These are phyloP conservation scores for Stenodera caucasica DNA, from an alignment of 2,888 invertebrate genomes.

Conservation along the genomic window DNA sequence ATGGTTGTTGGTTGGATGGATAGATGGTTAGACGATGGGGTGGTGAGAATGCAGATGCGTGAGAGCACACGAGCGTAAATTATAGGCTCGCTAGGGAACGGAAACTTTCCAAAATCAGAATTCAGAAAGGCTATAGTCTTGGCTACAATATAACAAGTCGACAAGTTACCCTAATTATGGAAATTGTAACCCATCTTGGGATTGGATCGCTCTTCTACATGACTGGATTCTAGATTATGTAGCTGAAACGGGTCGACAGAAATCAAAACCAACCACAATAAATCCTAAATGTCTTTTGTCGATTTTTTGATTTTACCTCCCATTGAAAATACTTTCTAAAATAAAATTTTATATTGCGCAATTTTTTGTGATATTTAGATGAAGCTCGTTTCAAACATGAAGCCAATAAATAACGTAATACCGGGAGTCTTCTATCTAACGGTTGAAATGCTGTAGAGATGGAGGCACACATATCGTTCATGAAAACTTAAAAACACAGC, in stretches of 20 bases:
- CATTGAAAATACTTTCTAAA: too few species aligned
- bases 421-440: slow-evolving; percentile 23
- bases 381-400: not conserved
- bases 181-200: slow-evolving; percentile 27
- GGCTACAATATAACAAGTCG: slow-evolving; percentile 14
- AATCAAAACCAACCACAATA: not conserved
- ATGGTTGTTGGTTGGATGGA: slow-evolving; percentile 22
- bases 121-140: slow-evolving; percentile 21
- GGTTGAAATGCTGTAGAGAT: slow-evolving; percentile 20
- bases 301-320: too few species aligned
- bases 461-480: slow-evolving; percentile 22
- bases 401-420: slow-evolving; percentile 30
- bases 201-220: not conserved
- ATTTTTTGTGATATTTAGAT: not conserved
- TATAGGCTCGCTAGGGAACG: slow-evolving; percentile 36
- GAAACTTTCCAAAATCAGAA: slow-evolving; percentile 24
- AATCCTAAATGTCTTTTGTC: not conserved
- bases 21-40: not conserved
- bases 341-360: too few species aligned
- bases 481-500: slow-evolving; percentile 20
- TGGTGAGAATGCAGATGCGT: slow-evolving; percentile 31
- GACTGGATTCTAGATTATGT: not conserved
- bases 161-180: slow-evolving; percentile 35
- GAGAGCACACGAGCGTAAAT: slow-evolving; percentile 41
- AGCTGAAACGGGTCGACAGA: not conserved